Evolutionary conservation across 2,113 vertebrate species (phyloP), one percentile per base, ranked within the genome.

Genomic region (Calcarius ornatus): DNA sequence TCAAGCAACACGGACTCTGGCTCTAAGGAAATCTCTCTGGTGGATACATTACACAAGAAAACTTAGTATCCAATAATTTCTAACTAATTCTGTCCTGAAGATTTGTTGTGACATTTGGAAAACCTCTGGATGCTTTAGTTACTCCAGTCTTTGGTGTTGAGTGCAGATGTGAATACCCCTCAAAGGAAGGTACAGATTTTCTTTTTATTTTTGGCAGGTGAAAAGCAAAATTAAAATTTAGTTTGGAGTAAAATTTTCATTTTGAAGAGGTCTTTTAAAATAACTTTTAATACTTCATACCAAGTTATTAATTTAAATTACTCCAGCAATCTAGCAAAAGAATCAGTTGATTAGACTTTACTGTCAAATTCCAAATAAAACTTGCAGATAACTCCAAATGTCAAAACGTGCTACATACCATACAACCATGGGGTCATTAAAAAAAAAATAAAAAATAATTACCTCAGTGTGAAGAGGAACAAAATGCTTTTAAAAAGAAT

Each of bases 381-480:
- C 1, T 4, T 53, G 81, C 15, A 89, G 94, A 90, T 15, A 94
- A 48, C 33, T 93, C 51, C 80, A 94, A 89, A 93, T 51, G 23
- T 84, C 86, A 76, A 73, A 94, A 82, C 60, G 79, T 16, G 5
- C 12, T 75, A 33, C 64, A 28, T 11, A 30, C 15, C 38, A 5
- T 88, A 86, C 76, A 93, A 86, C 57, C 48, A 79, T 56, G 17
- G n/a, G 64, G 68, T 96, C 66, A 81, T 90, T 79, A 85, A 77
- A 92, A 92, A 88, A 64, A 89, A 69, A 92, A 88, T 61, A 89
- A 69, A 37, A 42, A 4, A 25, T 23, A 87, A 59, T 42, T 22
- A 84, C 80, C 91, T 96, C 76, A 81, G 56, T 82, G 72, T 70
- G 64, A 94, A 79, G 57, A 90, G 40, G 76, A 94, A 77, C 65